Evolutionary conservation across 2,888 invertebrate genomes (phyloP).

Genomic region (Liposcelis brunnea): DNA sequence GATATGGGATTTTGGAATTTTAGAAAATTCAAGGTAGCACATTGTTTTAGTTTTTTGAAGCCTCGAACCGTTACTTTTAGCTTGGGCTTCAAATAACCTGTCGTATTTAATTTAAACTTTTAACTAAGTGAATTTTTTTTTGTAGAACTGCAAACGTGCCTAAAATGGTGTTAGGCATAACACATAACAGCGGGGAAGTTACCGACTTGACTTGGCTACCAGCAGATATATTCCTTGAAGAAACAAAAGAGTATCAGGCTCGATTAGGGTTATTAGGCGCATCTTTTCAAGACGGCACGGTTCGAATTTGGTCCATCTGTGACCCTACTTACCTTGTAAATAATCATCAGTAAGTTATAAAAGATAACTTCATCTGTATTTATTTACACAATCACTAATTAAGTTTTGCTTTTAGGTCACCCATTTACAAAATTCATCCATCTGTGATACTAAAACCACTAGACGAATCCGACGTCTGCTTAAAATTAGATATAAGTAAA

Average conservation of each 20-base stretch:
- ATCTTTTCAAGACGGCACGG: background rate
- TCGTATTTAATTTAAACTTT: background rate
- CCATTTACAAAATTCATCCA: background rate
- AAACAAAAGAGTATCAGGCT: background rate
- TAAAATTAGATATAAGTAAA: background rate
- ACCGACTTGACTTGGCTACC: background rate
- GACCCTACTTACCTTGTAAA: background rate
- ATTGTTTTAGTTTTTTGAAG: no score
- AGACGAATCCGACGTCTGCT: background rate
- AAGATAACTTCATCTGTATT: no score
- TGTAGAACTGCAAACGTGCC: background rate
- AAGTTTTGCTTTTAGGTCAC: background rate
- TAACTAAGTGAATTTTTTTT: background rate
- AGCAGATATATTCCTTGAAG: background rate
- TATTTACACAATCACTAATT: background rate
- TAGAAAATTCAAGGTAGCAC: background rate
- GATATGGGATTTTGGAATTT: constrained; percentile 6
- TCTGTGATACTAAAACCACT: background rate
- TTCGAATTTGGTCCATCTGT: background rate
- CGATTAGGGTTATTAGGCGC: background rate
- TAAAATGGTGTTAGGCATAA: background rate
- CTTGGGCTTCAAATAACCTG: background rate
- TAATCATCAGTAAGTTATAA: no score
- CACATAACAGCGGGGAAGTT: background rate
- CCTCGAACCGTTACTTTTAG: no score